Percentiles rank a stretch among this genome's conserved stretches.
Conservation (phyloP, 2,888 invertebrate genomes). For the Volucella inanis region DNA sequence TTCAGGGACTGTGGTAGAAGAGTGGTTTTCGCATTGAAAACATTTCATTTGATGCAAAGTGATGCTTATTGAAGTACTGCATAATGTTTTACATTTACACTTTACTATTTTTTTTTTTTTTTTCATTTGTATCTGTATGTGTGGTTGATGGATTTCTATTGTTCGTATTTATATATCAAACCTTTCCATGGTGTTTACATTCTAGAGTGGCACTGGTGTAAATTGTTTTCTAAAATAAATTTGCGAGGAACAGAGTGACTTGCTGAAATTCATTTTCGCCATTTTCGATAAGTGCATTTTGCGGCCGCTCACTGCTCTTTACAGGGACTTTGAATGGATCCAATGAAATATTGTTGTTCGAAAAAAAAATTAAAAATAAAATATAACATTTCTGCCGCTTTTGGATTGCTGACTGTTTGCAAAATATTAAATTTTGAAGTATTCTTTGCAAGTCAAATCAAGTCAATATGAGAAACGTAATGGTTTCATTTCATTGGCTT, state of each 20-base stretch:
- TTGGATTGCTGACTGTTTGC: no score
- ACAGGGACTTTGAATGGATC: no score
- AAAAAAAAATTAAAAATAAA: no score
- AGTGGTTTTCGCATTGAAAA: slow-evolving; percentile 53
- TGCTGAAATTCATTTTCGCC: background rate
- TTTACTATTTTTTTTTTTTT: background rate
- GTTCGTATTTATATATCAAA: background rate
- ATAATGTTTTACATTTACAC: slow-evolving; percentile 4
- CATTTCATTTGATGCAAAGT: slow-evolving; percentile 41
- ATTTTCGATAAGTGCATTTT: no score
- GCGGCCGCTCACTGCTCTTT: no score
- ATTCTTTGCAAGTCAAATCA: no score
- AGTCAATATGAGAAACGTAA: no score
- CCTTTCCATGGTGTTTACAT: background rate
- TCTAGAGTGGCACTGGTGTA: background rate
- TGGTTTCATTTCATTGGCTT: no score
- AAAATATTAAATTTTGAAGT: no score
- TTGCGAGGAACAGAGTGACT: background rate
- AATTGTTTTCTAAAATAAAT: slow-evolving; percentile 14
- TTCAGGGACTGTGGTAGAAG: slow-evolving; percentile 4
- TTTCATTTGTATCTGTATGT: background rate
- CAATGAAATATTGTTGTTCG: no score
- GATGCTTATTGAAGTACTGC: slow-evolving; percentile 23
- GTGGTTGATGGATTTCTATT: slow-evolving; percentile 22
- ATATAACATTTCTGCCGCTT: no score